phyloP scores from a whole-genome alignment of 1,140 invertebrate species.

The Akabosia matsudoensis region DNA sequence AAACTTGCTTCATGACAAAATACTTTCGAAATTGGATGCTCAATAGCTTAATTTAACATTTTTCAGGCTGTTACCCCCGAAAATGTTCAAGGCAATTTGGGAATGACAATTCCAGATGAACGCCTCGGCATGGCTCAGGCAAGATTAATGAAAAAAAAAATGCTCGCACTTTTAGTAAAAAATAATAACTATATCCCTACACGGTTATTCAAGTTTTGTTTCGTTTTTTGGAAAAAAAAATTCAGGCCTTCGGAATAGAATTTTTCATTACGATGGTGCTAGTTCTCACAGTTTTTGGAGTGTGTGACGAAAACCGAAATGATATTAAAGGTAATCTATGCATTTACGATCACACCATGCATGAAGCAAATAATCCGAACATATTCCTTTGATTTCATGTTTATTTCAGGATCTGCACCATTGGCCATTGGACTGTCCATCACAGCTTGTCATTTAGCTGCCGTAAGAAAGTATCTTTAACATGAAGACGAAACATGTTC shows the following conservation, averaged over 20 bases:
- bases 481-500: constrained; percentile 51
- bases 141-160: too few species aligned
- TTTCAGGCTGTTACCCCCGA: constrained; percentile 32
- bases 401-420: constrained; percentile 64
- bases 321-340: constrained; percentile 61
- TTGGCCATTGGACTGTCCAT: constrained; percentile 86
- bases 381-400: background rate
- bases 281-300: constrained; percentile 56
- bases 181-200: too few species aligned
- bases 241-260: constrained; percentile 57
- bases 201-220: too few species aligned
- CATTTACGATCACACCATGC: background rate
- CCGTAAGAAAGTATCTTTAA: constrained; percentile 63
- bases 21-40: background rate
- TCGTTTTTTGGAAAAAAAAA: too few species aligned
- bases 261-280: constrained; percentile 57
- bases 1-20: too few species aligned
- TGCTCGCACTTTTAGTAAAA: too few species aligned
- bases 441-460: constrained; percentile 78
- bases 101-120: constrained; percentile 37
- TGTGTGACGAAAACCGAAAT: constrained; percentile 65
- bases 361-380: background rate
- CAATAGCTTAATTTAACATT: background rate
- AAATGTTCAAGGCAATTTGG: constrained; percentile 25
- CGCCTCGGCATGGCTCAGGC: constrained; percentile 52